These are phyloP conservation scores for Ptychodera flava DNA, from an alignment of 35 echinoderm and acorn worm species.

Conservation along the genomic window DNA sequence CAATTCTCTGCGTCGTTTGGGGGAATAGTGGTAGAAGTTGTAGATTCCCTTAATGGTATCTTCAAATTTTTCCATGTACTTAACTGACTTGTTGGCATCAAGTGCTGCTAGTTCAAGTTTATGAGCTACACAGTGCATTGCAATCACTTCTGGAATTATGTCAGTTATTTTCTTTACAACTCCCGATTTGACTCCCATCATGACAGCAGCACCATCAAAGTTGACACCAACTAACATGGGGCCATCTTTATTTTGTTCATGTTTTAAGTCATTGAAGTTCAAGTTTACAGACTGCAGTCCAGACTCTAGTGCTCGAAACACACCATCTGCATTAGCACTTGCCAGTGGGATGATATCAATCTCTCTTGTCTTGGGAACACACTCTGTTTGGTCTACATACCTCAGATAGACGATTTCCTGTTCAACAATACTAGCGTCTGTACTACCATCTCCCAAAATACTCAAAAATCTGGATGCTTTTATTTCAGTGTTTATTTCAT, in stretches of 20 bases:
- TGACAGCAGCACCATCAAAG: constrained; percentile 17
- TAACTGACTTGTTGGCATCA: constrained; percentile 1
- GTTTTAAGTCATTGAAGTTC: not conserved
- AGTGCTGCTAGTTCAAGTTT: constrained; percentile 15
- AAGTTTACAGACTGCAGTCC: not conserved
- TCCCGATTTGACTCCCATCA: constrained; percentile 11
- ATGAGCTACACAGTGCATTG: constrained; percentile 7
- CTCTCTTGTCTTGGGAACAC: constrained; percentile 5
- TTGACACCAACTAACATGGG: not conserved
- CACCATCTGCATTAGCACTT: constrained; percentile 2
- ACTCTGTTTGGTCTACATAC: not conserved
- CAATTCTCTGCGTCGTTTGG: not conserved
- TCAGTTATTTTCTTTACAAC: not conserved
- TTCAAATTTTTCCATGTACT: not conserved
- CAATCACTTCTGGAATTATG: not conserved
- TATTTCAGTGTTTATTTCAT: constrained; percentile 10
- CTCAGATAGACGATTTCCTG: constrained; percentile 22
- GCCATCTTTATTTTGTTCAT: not conserved
- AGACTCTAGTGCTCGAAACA: not conserved
- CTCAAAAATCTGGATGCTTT: not conserved
- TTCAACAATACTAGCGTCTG: constrained; percentile 7
- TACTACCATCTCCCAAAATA: constrained; percentile 20
- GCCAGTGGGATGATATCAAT: not conserved
- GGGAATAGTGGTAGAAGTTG: constrained; percentile 9
- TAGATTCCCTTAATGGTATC: constrained; percentile 5